Evolutionary conservation across 2,797 vertebrate genomes (phyloP), one percentile per base, ranked within the genome.

Genomic region (Dipus sagitta): DNA sequence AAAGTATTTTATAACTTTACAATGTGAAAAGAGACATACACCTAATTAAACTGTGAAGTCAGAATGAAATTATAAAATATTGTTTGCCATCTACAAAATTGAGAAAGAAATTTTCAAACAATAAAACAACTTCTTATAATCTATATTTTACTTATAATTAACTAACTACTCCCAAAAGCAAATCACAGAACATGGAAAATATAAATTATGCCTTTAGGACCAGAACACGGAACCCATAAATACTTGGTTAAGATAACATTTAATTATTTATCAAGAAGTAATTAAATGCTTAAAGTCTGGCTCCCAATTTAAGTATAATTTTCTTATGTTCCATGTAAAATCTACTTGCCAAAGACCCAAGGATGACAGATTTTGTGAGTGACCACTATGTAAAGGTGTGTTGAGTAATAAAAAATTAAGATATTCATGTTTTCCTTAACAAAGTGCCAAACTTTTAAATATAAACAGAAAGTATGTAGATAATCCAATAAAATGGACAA

Each of bases 381-480:
- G 17, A 47, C 15, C 17, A 77, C 65, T 28, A 24, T 20, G 9
- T 90, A 77, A 71, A 67, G 6, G 9, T 60, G 20, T 52, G 80
- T 84, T 76, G 60, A 84, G 47, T 9, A 47, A 47, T 47, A 47
- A 47, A 47, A 47, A 79, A 0, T 64, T 80, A 47, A 23, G 10
- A 60, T 38, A 24, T 65, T 83, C 8, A 10, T 67, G 15, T 64
- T 68, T 88, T 80, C 72, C 38, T 85, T 74, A 72, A 67, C 24
- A 85, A 92, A 87, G 84, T 70, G 6, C 8, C 70, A 88, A 78
- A 6, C 47, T 70, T 52, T 76, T 47, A 90, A 78, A 68, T 74
- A 90, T 30, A 70, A 60, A 58, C 38, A 77, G 70, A 23, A 72
- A 71, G 76, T 79, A 78, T 13, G 14, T 6, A 94, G 79, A 64